Evolutionary conservation across 2,888 invertebrate genomes (phyloP).

Genomic region (Euzophera pinguis): DNA sequence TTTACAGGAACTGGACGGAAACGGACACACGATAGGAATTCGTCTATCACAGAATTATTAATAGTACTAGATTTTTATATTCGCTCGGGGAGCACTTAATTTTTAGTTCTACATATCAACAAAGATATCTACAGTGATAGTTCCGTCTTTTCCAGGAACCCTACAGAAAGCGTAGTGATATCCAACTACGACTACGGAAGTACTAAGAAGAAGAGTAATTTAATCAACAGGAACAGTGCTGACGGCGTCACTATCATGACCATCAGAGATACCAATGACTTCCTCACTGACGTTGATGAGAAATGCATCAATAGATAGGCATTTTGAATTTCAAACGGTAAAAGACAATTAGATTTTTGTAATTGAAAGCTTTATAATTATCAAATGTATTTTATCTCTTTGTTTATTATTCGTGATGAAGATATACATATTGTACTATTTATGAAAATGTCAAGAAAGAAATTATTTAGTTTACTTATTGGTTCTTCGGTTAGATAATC

Average conservation of each 20-base stretch:
- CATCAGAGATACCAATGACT: slow-evolving; percentile 58
- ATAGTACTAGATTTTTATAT: too few species aligned
- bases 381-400: neutral
- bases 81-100: too few species aligned
- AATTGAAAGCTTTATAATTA: slow-evolving; percentile 10
- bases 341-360: slow-evolving; percentile 13
- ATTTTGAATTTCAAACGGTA: neutral
- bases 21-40: too few species aligned
- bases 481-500: too few species aligned
- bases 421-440: too few species aligned
- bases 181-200: slow-evolving; percentile 74
- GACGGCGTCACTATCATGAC: slow-evolving; percentile 71
- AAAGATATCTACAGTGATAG: slow-evolving; percentile 30
- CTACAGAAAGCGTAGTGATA: slow-evolving; percentile 73
- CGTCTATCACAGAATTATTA: too few species aligned
- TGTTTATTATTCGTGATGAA: neutral
- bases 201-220: slow-evolving; percentile 69
- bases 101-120: neutral
- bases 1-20: slow-evolving; percentile 70
- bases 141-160: slow-evolving; percentile 64
- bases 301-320: slow-evolving; percentile 62
- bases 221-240: slow-evolving; percentile 59
- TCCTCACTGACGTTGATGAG: slow-evolving; percentile 52
- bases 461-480: too few species aligned
- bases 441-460: too few species aligned